Base-by-base conservation (phyloP, 2,797 vertebrate genomes). In the Thamnophis elegans region DNA sequence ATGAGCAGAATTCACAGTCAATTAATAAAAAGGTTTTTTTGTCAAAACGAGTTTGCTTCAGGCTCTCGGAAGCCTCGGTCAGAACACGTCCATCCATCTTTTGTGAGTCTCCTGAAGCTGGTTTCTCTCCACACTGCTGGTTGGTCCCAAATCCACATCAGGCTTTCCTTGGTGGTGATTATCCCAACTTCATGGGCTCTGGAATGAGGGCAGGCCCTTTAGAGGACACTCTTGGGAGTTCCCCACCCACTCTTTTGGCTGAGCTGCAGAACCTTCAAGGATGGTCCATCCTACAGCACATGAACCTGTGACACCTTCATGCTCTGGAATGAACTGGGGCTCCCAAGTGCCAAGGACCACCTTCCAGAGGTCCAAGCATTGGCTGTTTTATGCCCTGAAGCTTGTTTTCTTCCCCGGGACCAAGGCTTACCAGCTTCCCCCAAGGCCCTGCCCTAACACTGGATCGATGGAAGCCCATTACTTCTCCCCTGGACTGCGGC, bases 401-500 rank as follows among this genome's bases (percentile, higher is more conserved):
- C 54, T 92, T 20, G 58, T 42, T 85, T 92, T 86, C 92, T 1
- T 91, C 90, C 86, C n/a, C 56, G 0, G 10, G 73, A 11, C 73
- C 73, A 47, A 47, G 42, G 9, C 36, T 82, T 60, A 68, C 56
- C 51, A 86, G 87, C 85, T 62, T 93, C 92, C 88, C 85, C 68
- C 87, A 4, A 86, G 28, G 85, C 47, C 65, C 68, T 78, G 22
- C 54, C 86, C 26, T 11, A 85, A 86, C 22, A 54, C 91, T 14
- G 65, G 89, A 95, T 97, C 96, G 0, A 97, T 97, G 42, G 22
- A 56, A 95, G 85, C 82, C 95, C 94, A 95, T 96, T 96, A 95
- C 95, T 89, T 95, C 55, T 90, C 13, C 59, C 28, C 95, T 97
- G 97, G 97, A 97, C 89, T 0, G 0, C 5, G n/a, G 95, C 96